These are phyloP conservation scores for Dolichallabes microphthalmus DNA, from an alignment of 2,113 vertebrate genomes.

Conservation along the genomic window DNA sequence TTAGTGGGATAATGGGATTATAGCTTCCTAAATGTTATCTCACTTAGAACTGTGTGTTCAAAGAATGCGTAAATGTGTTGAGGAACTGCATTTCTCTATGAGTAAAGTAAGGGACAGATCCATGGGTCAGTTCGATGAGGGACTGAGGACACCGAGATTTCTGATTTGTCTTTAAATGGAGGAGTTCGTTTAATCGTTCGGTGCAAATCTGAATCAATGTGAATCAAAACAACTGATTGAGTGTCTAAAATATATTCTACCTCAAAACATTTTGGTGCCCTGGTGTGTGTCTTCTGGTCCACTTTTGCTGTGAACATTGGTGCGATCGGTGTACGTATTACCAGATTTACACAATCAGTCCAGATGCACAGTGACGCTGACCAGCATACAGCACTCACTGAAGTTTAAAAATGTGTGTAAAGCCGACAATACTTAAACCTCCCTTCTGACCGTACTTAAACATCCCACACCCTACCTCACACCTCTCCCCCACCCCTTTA, in stretches of 20 bases:
- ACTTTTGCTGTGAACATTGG: background rate
- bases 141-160: background rate
- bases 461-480: fast-evolving
- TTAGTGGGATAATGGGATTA: background rate
- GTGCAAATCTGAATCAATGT: background rate
- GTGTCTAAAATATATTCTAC: background rate
- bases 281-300: background rate
- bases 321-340: background rate
- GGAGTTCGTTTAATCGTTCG: background rate
- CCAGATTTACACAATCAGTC: background rate
- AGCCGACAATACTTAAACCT: background rate
- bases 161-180: background rate
- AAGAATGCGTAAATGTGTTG: background rate
- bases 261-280: background rate
- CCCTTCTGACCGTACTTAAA: background rate
- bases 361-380: no score
- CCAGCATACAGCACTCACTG: background rate
- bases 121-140: background rate
- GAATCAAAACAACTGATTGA: background rate
- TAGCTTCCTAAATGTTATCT: background rate
- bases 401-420: background rate
- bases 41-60: background rate
- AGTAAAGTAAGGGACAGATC: no score
- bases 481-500: background rate
- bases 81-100: background rate